Conservation (phyloP, 2,888 invertebrate genomes). For the Halocaridina rubra region DNA sequence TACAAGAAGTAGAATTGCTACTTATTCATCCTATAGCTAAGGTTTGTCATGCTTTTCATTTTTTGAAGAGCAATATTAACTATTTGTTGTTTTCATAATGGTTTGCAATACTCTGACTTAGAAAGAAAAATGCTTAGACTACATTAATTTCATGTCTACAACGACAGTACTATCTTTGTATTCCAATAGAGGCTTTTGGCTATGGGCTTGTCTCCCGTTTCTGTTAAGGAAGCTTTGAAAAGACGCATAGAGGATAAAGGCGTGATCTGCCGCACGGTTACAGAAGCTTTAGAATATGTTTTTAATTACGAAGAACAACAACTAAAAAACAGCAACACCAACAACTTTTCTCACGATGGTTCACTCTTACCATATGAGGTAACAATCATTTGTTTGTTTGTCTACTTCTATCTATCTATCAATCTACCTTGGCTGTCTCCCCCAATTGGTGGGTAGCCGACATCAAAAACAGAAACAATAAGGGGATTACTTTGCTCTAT, state of each 20-base stretch:
- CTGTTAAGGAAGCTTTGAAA: slow-evolving; percentile 53
- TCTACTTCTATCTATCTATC: too few relatives aligned
- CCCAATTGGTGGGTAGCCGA: too few relatives aligned
- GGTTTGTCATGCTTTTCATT: neutral
- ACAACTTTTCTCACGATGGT: neutral
- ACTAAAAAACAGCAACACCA: neutral
- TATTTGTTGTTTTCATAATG: neutral
- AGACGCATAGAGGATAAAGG: slow-evolving; percentile 38
- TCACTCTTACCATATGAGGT: neutral
- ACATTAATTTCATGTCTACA: too few relatives aligned
- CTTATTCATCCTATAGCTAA: slow-evolving; percentile 46
- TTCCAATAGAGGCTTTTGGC: slow-evolving; percentile 30
- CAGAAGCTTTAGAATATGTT: slow-evolving; percentile 50
- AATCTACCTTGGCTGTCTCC: too few relatives aligned
- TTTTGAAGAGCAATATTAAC: neutral
- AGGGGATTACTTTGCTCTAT: too few relatives aligned
- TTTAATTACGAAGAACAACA: slow-evolving; percentile 44
- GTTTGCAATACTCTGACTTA: too few relatives aligned
- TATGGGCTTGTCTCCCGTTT: slow-evolving; percentile 41
- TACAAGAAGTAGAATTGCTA: slow-evolving; percentile 32
- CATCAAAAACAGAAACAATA: too few relatives aligned
- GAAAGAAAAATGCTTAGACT: too few relatives aligned
- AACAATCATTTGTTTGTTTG: neutral
- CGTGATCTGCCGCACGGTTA: slow-evolving; percentile 43
- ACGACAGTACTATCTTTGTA: neutral